These are phyloP conservation scores for Okapia johnstoni DNA, from an alignment of 2,113 vertebrate genomes.

Conservation along the genomic window DNA sequence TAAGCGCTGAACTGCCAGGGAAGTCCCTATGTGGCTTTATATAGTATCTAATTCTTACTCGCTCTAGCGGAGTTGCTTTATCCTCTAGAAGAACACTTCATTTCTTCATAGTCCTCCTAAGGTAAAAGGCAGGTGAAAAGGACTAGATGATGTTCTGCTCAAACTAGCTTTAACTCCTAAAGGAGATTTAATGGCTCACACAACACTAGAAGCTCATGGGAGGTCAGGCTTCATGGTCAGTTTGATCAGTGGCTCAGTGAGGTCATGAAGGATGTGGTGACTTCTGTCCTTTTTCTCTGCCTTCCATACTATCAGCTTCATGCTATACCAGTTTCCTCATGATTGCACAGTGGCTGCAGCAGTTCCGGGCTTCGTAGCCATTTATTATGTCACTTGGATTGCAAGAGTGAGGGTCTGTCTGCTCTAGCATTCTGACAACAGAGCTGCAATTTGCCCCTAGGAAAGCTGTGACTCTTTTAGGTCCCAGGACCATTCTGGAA, in stretches of 20 bases:
- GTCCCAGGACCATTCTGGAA: background rate
- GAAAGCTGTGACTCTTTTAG: background rate
- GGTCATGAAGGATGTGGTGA: background rate
- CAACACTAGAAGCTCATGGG: background rate
- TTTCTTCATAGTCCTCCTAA: background rate
- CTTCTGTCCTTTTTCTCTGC: background rate
- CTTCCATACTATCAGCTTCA: background rate
- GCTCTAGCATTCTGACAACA: background rate
- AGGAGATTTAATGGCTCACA: background rate
- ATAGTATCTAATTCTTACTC: background rate
- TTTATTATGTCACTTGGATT: rapidly evolving
- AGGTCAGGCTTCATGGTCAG: background rate
- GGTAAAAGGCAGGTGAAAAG: background rate
- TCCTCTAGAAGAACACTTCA: background rate
- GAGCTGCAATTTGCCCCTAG: background rate
- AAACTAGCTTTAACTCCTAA: background rate
- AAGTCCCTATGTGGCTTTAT: background rate
- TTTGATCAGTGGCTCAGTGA: background rate
- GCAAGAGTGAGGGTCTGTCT: background rate
- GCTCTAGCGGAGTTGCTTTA: background rate
- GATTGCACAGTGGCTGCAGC: background rate
- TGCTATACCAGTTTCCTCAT: background rate
- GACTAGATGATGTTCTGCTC: background rate
- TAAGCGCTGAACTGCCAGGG: background rate
- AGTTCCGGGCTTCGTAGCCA: background rate